Percentiles rank a stretch among this genome's conserved stretches.
phyloP scores from a whole-genome alignment of 1,140 invertebrate species.

The Hirudo medicinalis region DNA sequence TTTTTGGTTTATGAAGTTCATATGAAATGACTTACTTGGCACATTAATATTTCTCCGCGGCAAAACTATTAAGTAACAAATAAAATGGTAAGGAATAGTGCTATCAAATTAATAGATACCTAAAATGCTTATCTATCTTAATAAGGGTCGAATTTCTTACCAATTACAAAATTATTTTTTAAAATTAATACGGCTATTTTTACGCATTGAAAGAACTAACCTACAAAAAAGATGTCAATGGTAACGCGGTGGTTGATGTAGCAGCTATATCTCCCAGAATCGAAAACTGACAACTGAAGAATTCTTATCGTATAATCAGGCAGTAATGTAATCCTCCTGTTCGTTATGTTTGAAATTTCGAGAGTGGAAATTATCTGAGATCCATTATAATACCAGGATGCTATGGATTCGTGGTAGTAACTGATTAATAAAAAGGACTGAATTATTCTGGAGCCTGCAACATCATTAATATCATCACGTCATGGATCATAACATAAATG shows the following conservation, averaged over 20 bases:
- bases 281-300: not conserved
- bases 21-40: not conserved
- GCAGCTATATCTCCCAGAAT: constrained; percentile 7
- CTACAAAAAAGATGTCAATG: not conserved
- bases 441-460: not conserved
- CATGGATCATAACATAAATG: too few species aligned
- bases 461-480: not conserved
- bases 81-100: too few species aligned
- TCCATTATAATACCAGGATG: constrained; percentile 2
- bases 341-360: not conserved
- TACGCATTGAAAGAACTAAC: not conserved
- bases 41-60: not conserved
- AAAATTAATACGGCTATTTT: too few species aligned
- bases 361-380: not conserved
- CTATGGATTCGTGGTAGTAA: not conserved
- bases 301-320: not conserved
- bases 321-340: not conserved
- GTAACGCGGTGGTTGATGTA: not conserved
- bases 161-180: too few species aligned
- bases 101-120: too few species aligned
- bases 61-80: not conserved
- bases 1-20: too few species aligned
- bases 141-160: too few species aligned
- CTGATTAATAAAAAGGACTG: not conserved
- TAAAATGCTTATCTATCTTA: too few species aligned